These are phyloP conservation scores for Dicerorhinus sumatrensis DNA, from an alignment of 2,113 vertebrate genomes.

Conservation along the genomic window DNA sequence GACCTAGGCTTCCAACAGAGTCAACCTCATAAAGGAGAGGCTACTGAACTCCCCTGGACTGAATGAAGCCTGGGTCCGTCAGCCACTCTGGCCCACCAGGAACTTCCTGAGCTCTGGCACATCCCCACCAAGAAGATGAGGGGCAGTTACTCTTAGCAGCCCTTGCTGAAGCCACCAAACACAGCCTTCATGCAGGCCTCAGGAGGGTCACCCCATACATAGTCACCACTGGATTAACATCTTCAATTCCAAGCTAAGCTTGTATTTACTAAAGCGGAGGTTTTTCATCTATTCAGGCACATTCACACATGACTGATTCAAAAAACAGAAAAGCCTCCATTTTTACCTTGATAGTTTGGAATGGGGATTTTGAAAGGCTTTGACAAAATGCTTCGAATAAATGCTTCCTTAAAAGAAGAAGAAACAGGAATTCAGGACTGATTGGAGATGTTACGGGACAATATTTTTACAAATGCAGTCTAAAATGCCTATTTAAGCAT, in stretches of 20 bases:
- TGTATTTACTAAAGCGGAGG: slow-evolving; percentile 13
- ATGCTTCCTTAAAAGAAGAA: slow-evolving; percentile 92
- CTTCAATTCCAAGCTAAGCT: slow-evolving; percentile 41
- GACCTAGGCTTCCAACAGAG: neutral
- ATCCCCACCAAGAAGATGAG: neutral
- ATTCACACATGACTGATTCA: neutral
- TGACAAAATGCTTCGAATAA: slow-evolving; percentile 97
- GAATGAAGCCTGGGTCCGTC: neutral
- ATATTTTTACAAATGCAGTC: neutral
- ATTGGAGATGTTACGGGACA: neutral
- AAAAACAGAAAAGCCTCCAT: slow-evolving; percentile 31
- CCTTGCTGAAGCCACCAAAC: neutral
- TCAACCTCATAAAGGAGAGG: neutral
- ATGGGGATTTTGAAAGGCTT: slow-evolving; percentile 98
- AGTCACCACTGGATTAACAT: neutral
- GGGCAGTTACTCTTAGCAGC: neutral
- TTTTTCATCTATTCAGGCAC: neutral
- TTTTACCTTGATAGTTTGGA: slow-evolving; percentile 96
- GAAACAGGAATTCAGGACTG: slow-evolving; percentile 22
- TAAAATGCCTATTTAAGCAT: neutral
- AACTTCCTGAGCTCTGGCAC: neutral
- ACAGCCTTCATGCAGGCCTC: neutral
- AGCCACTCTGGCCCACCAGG: neutral
- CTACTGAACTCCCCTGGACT: neutral
- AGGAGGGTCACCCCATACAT: neutral